Percentiles rank a stretch among this genome's conserved stretches.
Evolutionary conservation across 2,888 invertebrate species (phyloP).

Genomic region (Dendrolimus pini): DNA sequence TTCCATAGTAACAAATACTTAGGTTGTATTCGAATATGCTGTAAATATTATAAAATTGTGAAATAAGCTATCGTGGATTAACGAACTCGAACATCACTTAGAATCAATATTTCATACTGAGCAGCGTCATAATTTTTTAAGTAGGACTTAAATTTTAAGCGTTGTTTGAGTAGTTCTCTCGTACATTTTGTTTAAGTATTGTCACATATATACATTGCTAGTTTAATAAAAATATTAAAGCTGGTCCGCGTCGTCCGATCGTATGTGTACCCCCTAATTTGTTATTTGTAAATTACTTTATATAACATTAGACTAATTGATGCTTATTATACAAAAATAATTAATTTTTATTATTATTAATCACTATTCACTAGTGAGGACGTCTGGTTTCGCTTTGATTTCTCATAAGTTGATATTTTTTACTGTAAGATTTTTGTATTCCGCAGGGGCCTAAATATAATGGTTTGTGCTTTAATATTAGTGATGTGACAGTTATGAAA

Average conservation of each 20-base stretch:
- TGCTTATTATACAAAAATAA: conserved; percentile 10
- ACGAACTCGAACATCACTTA: no score
- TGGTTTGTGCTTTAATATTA: neutral
- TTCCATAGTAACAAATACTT: no score
- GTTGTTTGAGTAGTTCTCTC: no score
- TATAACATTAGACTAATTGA: conserved; percentile 17
- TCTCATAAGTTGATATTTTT: neutral
- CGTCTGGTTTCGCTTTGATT: neutral
- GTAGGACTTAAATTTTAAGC: no score
- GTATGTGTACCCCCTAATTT: conserved; percentile 8
- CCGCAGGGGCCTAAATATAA: neutral
- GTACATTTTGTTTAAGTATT: no score
- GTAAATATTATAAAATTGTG: neutral
- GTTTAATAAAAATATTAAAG: neutral
- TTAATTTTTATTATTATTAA: conserved; percentile 1
- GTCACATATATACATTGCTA: no score
- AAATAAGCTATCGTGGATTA: neutral
- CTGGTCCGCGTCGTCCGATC: neutral
- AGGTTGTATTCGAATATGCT: neutral
- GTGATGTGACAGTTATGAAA: neutral
- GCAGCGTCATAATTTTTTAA: no score
- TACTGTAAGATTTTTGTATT: neutral
- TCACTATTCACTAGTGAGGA: neutral
- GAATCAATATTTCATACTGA: no score
- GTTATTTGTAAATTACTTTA: conserved; percentile 17